These are phyloP conservation scores for Bellardia bayeri DNA, from an alignment of 2,888 invertebrate genomes.

Conservation along the genomic window DNA sequence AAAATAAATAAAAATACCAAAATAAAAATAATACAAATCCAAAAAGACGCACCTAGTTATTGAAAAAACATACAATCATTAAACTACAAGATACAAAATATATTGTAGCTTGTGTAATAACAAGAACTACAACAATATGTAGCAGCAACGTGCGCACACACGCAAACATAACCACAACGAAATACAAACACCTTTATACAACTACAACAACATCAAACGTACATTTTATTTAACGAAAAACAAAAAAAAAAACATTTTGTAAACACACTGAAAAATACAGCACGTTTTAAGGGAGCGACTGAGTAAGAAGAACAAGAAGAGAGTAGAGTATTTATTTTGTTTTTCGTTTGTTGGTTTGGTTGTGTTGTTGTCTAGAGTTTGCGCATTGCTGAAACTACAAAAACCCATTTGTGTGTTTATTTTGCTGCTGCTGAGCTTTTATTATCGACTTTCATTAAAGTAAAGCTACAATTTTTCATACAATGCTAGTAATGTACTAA, in stretches of 20 bases:
- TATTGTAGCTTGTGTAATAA: conserved; percentile 56
- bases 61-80: conserved; percentile 20
- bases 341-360: conserved; percentile 7
- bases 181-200: conserved; percentile 62
- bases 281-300: background rate
- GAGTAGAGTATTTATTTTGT: background rate
- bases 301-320: conserved; percentile 9
- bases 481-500: conserved; percentile 46
- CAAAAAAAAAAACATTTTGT: conserved; percentile 22
- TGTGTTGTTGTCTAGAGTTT: conserved; percentile 47
- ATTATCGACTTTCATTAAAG: conserved; percentile 57
- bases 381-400: conserved; percentile 67
- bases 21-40: conserved; percentile 12
- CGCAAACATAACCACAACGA: conserved; percentile 53
- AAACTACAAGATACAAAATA: conserved; percentile 68
- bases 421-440: conserved; percentile 25
- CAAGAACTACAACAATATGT: conserved; percentile 32
- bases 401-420: conserved; percentile 39
- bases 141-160: conserved; percentile 17
- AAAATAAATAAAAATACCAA: conserved; percentile 28
- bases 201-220: background rate
- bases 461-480: conserved; percentile 54
- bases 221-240: background rate
- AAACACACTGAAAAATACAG: conserved; percentile 24
- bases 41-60: conserved; percentile 70